Evolutionary conservation across 2,888 invertebrate genomes (phyloP).

Genomic region (Nasonovia ribisnigri): DNA sequence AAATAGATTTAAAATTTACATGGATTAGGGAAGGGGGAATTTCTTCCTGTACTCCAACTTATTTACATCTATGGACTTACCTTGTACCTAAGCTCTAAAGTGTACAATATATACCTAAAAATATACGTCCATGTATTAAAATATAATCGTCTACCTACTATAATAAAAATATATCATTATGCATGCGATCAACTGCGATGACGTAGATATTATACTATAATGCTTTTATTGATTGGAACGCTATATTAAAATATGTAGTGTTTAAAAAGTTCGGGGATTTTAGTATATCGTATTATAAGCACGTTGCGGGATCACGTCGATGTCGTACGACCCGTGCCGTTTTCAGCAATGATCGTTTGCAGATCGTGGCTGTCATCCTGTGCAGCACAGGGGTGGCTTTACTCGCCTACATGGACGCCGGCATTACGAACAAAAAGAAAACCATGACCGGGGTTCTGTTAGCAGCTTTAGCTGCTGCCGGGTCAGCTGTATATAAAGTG

Average conservation of each 20-base stretch:
- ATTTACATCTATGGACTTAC: background rate
- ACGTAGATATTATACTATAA: background rate
- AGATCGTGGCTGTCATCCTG: slow-evolving; percentile 95
- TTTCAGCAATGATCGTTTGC: slow-evolving; percentile 66
- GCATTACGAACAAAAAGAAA: slow-evolving; percentile 85
- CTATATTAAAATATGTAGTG: slow-evolving; percentile 4
- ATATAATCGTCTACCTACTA: background rate
- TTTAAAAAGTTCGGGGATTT: background rate
- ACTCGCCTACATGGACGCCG: slow-evolving; percentile 91
- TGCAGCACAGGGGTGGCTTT: slow-evolving; percentile 95
- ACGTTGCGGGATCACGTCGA: background rate
- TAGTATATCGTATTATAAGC: background rate
- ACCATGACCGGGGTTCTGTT: slow-evolving; percentile 92
- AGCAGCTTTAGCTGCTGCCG: slow-evolving; percentile 90
- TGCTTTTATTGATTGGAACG: slow-evolving; percentile 20
- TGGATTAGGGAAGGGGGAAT: background rate
- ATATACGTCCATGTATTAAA: background rate
- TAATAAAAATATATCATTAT: background rate
- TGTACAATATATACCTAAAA: background rate
- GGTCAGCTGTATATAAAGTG: slow-evolving; percentile 94
- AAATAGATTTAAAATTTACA: background rate
- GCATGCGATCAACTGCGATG: background rate
- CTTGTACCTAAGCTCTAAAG: background rate
- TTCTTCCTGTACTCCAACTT: background rate
- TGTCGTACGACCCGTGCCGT: background rate